Conservation (phyloP, 2,888 invertebrate genomes). For the Parnassius smintheus region DNA sequence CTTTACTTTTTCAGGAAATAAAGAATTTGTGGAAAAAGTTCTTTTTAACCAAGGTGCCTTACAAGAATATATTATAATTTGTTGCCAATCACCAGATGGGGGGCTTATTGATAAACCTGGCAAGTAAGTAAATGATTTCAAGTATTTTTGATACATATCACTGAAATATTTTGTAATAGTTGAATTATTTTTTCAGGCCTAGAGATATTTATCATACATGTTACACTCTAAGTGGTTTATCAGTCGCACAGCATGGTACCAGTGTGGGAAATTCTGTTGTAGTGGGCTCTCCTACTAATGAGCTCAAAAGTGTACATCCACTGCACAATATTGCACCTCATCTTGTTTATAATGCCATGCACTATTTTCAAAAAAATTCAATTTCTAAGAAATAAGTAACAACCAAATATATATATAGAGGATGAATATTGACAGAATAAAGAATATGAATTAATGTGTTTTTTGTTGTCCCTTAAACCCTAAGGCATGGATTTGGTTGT, state of each 20-base stretch:
- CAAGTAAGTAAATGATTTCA: slow-evolving; percentile 83
- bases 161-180: too few relatives aligned
- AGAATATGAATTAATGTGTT: too few relatives aligned
- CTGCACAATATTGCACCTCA: slow-evolving; percentile 90
- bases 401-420: too few relatives aligned
- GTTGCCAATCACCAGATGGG: slow-evolving; percentile 93
- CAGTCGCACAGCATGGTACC: slow-evolving; percentile 91
- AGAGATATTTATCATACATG: slow-evolving; percentile 98
- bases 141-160: neutral
- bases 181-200: slow-evolving; percentile 76
- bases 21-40: slow-evolving; percentile 78
- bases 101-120: slow-evolving; percentile 98
- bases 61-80: slow-evolving; percentile 96
- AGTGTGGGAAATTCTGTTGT: slow-evolving; percentile 75
- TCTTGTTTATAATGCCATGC: slow-evolving; percentile 72
- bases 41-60: slow-evolving; percentile 92
- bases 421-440: too few relatives aligned
- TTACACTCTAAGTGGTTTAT: slow-evolving; percentile 96
- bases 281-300: slow-evolving; percentile 85
- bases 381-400: slow-evolving; percentile 41
- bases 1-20: slow-evolving; percentile 56
- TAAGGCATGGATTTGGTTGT: neutral
- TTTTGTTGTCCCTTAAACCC: too few relatives aligned
- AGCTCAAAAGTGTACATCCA: slow-evolving; percentile 89
- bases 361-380: slow-evolving; percentile 72